A percentile compares a stretch with the other conserved stretches of the same genome.
These are phyloP conservation scores for Stictocephala bisonia DNA, from an alignment of 2,888 invertebrate species.

Conservation along the genomic window DNA sequence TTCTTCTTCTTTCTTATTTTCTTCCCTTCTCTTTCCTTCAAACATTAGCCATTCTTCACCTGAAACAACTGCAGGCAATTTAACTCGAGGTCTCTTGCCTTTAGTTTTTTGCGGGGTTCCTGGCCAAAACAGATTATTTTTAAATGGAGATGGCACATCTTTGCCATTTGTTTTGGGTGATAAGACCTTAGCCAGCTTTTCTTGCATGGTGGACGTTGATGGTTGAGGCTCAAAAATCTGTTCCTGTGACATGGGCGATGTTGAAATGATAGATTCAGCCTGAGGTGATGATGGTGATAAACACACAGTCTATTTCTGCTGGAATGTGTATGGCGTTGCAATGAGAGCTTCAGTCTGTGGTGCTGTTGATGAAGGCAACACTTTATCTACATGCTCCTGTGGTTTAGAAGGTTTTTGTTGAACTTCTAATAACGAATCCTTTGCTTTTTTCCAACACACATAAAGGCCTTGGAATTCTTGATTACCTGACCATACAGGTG, in stretches of 20 bases:
- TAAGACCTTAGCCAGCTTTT: conserved; percentile 12
- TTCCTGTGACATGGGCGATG: neutral
- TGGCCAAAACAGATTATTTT: conserved; percentile 21
- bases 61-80: conserved; percentile 8
- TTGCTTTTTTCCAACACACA: conserved; percentile 8
- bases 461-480: neutral
- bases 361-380: neutral
- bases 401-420: neutral
- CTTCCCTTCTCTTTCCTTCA: neutral
- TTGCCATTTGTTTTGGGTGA: conserved; percentile 12
- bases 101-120: conserved; percentile 13
- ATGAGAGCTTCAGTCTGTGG: neutral
- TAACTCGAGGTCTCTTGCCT: neutral
- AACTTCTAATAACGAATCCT: neutral
- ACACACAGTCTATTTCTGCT: neutral
- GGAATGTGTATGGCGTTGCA: neutral
- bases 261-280: neutral
- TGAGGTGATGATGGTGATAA: neutral
- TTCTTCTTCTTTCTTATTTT: neutral
- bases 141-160: conserved; percentile 29
- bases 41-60: neutral
- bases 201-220: neutral
- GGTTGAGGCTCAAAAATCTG: neutral
- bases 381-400: neutral
- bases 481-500: conserved; percentile 2